Base-by-base conservation (phyloP, 2,888 invertebrate genomes). In the Xestia sexstrigata region DNA sequence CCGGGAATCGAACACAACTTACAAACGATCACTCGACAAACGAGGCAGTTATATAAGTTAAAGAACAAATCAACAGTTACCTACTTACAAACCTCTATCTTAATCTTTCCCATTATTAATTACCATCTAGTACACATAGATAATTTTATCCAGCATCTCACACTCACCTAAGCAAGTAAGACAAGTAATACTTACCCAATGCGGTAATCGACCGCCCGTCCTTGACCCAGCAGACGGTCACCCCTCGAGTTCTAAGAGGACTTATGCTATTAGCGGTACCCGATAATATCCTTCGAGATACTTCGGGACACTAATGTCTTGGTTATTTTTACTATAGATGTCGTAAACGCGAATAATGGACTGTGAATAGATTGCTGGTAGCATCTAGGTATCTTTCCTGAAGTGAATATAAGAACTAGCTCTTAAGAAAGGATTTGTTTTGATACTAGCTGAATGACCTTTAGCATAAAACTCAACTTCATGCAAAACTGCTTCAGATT, bases 171-270 rank as follows among this genome's bases (percentile, higher is more conserved):
- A n/a, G n/a, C n/a, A n/a, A n/a, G n/a, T n/a, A n/a, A n/a, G n/a
- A n/a, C n/a, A n/a, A n/a, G n/a, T n/a, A n/a, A n/a, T n/a, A 35
- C 35, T 35, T 4, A 35, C 35, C 3, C 30, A 70, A 55, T 58
- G 42, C 70, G 68, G 63, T 81, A 81, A 76, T 81, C 69, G 65
- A 62, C 69, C 35, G 42, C 0, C 20, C 45, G 47, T 3, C 77
- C 81, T 66, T 81, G 77, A 62, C 66, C 79, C 3, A 2, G 2
- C 30, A 23, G 58, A 49, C 49, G 26, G 49, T 30, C 47, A 30
- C 13, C 55, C 30, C 63, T 73, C 3, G 9, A 35, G 8, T 39
- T 69, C 52, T 67, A 35, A 73, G 49, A 81, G 62, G 52, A 71
- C 69, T 81, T 2, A 35, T 17, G 42, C 30, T 47, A 76, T 69